These are phyloP conservation scores for Vireo altiloquus DNA, from an alignment of 2,113 vertebrate species.

Conservation along the genomic window DNA sequence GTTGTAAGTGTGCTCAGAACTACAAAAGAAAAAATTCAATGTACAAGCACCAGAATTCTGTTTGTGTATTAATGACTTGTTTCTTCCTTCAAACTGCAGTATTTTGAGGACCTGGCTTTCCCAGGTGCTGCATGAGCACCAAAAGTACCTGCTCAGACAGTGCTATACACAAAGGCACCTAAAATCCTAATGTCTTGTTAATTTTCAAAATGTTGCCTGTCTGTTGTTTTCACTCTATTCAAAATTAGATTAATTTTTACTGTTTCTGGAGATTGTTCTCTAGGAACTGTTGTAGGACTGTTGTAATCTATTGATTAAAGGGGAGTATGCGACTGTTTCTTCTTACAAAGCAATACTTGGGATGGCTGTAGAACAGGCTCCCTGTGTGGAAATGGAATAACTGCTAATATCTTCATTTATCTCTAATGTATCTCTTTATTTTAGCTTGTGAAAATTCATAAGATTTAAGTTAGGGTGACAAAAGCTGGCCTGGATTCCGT, in stretches of 20 bases:
- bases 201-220: not conserved
- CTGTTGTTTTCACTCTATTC: not conserved
- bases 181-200: not conserved
- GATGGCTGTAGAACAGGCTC: not conserved
- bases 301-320: not conserved
- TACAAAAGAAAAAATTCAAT: not conserved
- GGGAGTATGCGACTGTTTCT: not conserved
- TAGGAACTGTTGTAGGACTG: not conserved
- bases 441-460: not conserved
- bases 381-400: not conserved
- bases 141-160: not conserved
- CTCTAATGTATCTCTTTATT: not conserved
- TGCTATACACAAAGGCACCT: not conserved
- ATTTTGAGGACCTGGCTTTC: not conserved
- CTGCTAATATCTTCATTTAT: not conserved
- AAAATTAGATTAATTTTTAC: not conserved
- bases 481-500: not conserved
- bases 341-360: not conserved
- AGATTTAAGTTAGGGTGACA: not conserved
- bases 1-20: not conserved
- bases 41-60: not conserved
- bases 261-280: not conserved
- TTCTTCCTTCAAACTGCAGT: not conserved
- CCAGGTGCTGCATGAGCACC: not conserved
- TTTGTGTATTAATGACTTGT: not conserved